phyloP scores from a whole-genome alignment of 2,113 vertebrate genomes.

The Macroglossus sobrinus region DNA sequence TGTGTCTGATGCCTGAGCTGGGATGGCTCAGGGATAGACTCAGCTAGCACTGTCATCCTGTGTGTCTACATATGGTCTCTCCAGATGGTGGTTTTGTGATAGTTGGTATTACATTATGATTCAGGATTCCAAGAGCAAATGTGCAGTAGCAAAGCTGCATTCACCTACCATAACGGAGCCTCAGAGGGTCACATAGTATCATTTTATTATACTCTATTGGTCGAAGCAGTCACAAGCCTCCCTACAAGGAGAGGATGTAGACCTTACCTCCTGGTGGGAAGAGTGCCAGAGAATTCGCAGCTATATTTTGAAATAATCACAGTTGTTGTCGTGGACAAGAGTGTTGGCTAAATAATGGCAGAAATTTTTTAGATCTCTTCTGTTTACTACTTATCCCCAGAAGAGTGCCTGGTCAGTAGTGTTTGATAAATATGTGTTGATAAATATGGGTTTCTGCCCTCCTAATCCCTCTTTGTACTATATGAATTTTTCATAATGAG shows the following conservation, averaged over 20 bases:
- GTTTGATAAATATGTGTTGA: background rate
- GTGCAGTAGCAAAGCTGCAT: background rate
- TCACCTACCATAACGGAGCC: background rate
- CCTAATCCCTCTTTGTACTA: background rate
- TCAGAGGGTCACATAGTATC: background rate
- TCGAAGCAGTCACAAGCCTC: background rate
- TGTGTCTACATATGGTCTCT: background rate
- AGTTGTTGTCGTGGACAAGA: background rate
- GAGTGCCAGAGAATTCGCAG: background rate
- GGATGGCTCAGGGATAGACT: background rate
- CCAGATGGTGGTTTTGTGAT: background rate
- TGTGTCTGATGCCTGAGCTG: background rate
- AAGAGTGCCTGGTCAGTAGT: background rate
- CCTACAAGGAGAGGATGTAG: background rate
- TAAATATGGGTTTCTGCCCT: background rate
- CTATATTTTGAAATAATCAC: background rate
- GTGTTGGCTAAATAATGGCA: background rate
- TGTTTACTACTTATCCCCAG: background rate
- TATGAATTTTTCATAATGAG: constrained; percentile 4
- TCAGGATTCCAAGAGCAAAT: background rate
- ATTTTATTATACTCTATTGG: background rate
- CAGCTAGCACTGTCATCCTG: background rate
- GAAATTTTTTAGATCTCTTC: background rate
- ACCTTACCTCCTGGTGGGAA: background rate
- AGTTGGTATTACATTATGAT: background rate